A percentile compares a stretch with the other conserved stretches of the same genome.
Evolutionary conservation across 2,797 vertebrate species (phyloP).

Genomic region (Spheniscus humboldti): DNA sequence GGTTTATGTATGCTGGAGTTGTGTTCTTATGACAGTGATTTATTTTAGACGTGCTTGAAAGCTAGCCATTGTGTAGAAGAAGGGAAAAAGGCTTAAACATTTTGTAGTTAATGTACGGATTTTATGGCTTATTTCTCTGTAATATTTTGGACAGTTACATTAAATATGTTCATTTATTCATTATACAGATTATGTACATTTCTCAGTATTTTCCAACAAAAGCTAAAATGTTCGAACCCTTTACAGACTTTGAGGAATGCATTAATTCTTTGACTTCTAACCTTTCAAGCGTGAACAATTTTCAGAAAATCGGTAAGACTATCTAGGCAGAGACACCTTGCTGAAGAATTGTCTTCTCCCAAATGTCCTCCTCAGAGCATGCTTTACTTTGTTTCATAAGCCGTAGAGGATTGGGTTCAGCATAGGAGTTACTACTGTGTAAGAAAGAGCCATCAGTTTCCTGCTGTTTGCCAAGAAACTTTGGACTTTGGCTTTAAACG

Average conservation of each 20-base stretch:
- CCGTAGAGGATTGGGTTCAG: background rate
- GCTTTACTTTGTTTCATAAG: background rate
- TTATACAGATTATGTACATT: background rate
- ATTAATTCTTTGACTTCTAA: background rate
- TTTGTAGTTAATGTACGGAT: background rate
- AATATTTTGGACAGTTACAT: background rate
- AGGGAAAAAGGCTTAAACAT: background rate
- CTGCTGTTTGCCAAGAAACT: background rate
- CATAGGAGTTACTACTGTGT: background rate
- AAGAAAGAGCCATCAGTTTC: background rate
- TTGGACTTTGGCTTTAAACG: background rate
- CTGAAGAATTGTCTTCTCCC: background rate
- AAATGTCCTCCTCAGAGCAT: background rate
- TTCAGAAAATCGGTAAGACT: background rate
- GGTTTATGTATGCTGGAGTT: background rate
- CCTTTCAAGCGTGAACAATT: background rate
- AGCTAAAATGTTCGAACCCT: background rate
- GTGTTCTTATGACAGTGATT: background rate
- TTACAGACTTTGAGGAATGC: background rate
- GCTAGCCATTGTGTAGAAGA: background rate
- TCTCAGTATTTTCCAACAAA: background rate
- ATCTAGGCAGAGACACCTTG: background rate
- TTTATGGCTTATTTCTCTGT: background rate
- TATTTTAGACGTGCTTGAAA: background rate
- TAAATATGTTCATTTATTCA: background rate